These are phyloP conservation scores for Folsomia candida DNA, from an alignment of 2,888 invertebrate genomes.

Conservation along the genomic window DNA sequence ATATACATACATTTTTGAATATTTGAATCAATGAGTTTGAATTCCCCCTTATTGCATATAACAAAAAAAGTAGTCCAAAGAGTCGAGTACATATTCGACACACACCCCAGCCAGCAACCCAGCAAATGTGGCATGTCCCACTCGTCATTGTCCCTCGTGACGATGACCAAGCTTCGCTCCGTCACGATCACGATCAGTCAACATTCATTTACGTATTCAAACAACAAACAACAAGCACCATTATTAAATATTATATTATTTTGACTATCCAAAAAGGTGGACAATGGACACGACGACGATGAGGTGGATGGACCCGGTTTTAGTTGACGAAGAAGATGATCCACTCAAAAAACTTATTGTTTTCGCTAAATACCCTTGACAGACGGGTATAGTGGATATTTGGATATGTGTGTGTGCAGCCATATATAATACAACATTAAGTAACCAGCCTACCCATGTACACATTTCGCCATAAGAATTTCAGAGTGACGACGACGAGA, in stretches of 20 bases:
- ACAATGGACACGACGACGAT: background rate
- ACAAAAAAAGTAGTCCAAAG: no score
- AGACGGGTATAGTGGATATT: background rate
- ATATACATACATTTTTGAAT: no score
- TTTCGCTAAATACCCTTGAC: background rate
- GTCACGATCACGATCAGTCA: conserved; percentile 6
- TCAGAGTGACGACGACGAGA: background rate
- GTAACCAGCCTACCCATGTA: background rate
- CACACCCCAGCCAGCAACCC: background rate
- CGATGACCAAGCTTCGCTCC: background rate
- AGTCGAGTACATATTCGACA: background rate
- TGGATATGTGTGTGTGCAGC: no score
- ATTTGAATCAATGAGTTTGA: background rate
- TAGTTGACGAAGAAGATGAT: background rate
- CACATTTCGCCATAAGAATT: background rate
- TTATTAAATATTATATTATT: background rate
- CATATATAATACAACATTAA: no score
- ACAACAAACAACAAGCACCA: background rate
- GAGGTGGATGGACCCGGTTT: background rate
- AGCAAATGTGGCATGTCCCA: background rate
- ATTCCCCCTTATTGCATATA: no score
- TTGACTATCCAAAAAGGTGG: background rate
- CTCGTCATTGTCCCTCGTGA: conserved; percentile 1
- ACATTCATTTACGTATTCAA: background rate
- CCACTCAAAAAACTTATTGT: background rate